Conservation (phyloP, 2,888 invertebrate species). For the Cataglyphis altisquamis region DNA sequence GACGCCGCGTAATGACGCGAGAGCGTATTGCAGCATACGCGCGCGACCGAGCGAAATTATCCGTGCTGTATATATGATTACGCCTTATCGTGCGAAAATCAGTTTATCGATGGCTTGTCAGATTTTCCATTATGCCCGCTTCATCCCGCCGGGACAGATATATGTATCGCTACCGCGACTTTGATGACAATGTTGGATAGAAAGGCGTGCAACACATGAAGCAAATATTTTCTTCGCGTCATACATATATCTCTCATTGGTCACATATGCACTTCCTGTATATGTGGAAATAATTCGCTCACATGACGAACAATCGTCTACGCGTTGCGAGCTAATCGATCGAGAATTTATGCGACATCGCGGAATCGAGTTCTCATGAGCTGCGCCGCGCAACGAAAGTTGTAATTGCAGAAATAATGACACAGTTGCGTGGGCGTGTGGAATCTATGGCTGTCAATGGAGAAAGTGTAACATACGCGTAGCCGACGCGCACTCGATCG, state of each 20-base stretch:
- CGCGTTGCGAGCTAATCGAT: constrained; percentile 9
- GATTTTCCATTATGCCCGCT: constrained; percentile 30
- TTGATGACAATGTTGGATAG: constrained; percentile 4
- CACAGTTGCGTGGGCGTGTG: constrained; percentile 66
- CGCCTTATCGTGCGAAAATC: constrained; percentile 62
- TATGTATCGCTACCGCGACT: neutral
- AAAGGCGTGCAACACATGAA: neutral
- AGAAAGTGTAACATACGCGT: constrained; percentile 70
- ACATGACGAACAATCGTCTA: neutral
- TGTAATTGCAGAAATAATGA: constrained; percentile 58
- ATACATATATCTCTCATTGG: neutral
- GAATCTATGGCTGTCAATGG: constrained; percentile 62
- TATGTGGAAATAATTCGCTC: constrained; percentile 14
- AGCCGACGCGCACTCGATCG: constrained; percentile 33
- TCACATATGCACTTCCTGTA: neutral
- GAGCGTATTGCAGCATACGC: constrained; percentile 39
- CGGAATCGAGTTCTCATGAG: constrained; percentile 6
- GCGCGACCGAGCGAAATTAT: constrained; percentile 35
- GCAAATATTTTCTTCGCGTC: neutral
- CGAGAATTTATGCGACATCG: constrained; percentile 39
- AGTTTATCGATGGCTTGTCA: constrained; percentile 39
- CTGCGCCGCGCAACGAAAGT: constrained; percentile 33
- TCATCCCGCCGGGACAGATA: neutral
- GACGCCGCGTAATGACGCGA: constrained; percentile 61
- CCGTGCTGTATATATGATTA: constrained; percentile 42